Conservation (phyloP, 2,113 vertebrate genomes). For the Nibea coibor region DNA sequence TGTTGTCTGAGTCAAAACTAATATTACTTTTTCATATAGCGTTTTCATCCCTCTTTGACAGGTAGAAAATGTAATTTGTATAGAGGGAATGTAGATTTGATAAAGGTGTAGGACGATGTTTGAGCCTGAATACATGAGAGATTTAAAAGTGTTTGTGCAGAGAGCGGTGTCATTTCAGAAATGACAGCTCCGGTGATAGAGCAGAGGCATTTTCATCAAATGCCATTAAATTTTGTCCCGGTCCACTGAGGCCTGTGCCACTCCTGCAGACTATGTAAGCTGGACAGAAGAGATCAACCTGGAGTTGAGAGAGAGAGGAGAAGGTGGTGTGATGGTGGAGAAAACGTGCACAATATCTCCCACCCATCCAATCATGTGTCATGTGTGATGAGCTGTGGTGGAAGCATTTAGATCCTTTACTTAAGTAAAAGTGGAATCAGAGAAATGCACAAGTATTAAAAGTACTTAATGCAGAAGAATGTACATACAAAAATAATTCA, state of each 20-base stretch:
- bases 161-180: neutral
- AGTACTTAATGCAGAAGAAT: too few relatives aligned
- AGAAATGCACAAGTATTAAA: neutral
- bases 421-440: neutral
- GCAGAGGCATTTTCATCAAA: neutral
- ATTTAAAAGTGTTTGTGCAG: neutral
- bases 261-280: too few relatives aligned
- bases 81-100: neutral
- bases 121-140: neutral
- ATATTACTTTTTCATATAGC: neutral
- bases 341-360: neutral
- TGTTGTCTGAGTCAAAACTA: neutral
- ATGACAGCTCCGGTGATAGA: neutral
- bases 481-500: neutral
- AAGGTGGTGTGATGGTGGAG: neutral
- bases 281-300: slow-evolving; percentile 13
- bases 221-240: neutral
- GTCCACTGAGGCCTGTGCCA: neutral
- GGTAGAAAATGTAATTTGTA: neutral
- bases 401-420: neutral
- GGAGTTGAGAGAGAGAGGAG: slow-evolving; percentile 1
- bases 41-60: neutral
- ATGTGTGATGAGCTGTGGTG: neutral
- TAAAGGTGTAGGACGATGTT: neutral
- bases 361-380: neutral